Evolutionary conservation across 2,797 vertebrate genomes (phyloP), one percentile per base, ranked within the genome.

Genomic region (Rhyacichthys aspro): DNA sequence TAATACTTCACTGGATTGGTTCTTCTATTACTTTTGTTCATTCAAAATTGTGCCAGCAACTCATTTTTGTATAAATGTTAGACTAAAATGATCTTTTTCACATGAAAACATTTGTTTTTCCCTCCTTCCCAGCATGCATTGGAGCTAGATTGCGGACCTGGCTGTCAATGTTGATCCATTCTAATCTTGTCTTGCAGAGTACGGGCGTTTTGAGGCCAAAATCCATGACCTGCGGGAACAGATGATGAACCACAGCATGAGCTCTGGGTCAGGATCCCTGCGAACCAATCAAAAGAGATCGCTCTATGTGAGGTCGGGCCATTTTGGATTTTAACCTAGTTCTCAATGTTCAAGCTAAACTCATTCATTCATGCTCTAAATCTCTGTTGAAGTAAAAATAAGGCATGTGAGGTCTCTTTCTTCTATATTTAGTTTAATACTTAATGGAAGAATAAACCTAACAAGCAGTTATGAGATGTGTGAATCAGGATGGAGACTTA

Each of bases 171-270:
- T 7, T 73, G 11, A 79, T 74, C 28, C 11, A 7, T 43, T 33
- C n/a, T 55, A 1, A 28, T 77, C 36, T 60, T 71, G 69, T 77
- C 34, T 89, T 73, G 56, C 85, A 99, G 97, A 98, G 79, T 99
- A 98, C 81, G 94, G 95, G 83, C 95, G 94, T 70, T 98, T 99
- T 83, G 97, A 99, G 89, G 96, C 97, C 86, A 98, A 97, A 94
- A 98, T 99, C 91, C 96, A 98, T 91, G 96, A 99, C 91, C 94
- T 99, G 74, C 94, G 96, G 55, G 97, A 98, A 83, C 96, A 98
- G 94, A 97, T 99, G 97, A 98, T 98, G 96, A 98, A 98, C 91
- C 95, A 98, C 94, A 98, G 96, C 91, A 97, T 97, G 96, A 98
- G 96, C 91, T 98, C 97, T 61, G 97, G 96, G 69, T 98, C 97